Conservation (phyloP, 1,140 invertebrate genomes). For the Pissodes strobi region DNA sequence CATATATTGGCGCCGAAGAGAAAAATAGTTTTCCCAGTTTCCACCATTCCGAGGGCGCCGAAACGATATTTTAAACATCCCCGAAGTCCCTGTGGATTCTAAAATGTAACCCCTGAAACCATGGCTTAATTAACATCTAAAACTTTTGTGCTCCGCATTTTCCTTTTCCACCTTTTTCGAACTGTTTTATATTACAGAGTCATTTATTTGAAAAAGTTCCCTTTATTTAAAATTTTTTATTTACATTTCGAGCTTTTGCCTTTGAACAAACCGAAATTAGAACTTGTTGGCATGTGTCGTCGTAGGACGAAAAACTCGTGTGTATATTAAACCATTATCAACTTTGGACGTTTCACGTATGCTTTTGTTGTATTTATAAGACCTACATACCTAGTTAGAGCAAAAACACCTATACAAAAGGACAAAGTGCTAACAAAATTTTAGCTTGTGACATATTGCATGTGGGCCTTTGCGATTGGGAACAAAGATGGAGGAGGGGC, state of each 20-base stretch:
- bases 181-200: neutral
- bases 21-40: neutral
- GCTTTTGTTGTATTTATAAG: too few relatives aligned
- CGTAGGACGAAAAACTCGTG: too few relatives aligned
- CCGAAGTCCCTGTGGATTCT: neutral
- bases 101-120: conserved; percentile 4
- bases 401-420: too few relatives aligned
- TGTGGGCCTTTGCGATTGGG: too few relatives aligned
- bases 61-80: conserved; percentile 4
- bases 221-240: neutral
- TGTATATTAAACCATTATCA: too few relatives aligned
- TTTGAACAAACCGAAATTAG: neutral
- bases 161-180: conserved; percentile 6
- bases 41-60: neutral
- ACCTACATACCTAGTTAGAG: too few relatives aligned
- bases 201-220: neutral
- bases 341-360: too few relatives aligned
- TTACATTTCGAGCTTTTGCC: neutral
- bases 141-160: conserved; percentile 2
- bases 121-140: conserved; percentile 1
- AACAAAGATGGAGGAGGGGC: too few relatives aligned
- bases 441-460: too few relatives aligned
- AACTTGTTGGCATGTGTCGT: neutral
- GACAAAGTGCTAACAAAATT: too few relatives aligned
- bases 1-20: neutral